Percentiles rank a stretch among this genome's conserved stretches.
These are phyloP conservation scores for Enteromius anoplus DNA, from an alignment of 2,797 vertebrate species.

Conservation along the genomic window DNA sequence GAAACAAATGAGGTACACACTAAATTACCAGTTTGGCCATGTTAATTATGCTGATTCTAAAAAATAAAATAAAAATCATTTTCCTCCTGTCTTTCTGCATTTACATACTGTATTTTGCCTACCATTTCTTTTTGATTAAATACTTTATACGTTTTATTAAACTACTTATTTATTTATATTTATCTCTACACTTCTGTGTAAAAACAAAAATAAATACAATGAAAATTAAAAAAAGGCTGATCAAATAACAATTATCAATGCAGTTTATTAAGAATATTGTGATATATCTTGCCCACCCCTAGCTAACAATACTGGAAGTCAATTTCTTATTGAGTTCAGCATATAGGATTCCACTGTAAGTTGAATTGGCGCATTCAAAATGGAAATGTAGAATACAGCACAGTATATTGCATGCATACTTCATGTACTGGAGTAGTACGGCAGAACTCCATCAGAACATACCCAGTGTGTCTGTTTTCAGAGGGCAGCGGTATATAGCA, in stretches of 20 bases:
- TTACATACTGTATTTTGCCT: neutral
- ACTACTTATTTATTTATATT: neutral
- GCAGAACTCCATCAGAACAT: slow-evolving; percentile 1
- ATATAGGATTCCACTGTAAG: neutral
- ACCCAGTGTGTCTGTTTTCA: slow-evolving; percentile 21
- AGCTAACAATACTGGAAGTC: no score
- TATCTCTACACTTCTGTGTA: no score
- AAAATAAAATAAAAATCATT: neutral
- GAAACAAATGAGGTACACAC: slow-evolving; percentile 23
- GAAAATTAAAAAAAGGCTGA: neutral
- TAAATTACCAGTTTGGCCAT: slow-evolving; percentile 25
- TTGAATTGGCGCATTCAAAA: neutral
- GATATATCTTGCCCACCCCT: neutral
- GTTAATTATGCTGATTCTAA: slow-evolving; percentile 12
- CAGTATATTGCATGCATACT: neutral
- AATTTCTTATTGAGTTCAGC: neutral
- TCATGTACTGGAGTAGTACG: neutral
- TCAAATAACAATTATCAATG: no score
- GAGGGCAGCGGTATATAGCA: slow-evolving; percentile 16
- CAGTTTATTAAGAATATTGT: neutral
- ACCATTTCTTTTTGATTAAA: neutral
- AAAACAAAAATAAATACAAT: no score
- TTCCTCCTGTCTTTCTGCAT: neutral
- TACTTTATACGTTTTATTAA: neutral
- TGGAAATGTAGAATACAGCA: slow-evolving; percentile 7